Evolutionary conservation across 2,888 invertebrate genomes (phyloP), one percentile per base, ranked within the genome.

Genomic region (Ormyrus nitidulus): DNA sequence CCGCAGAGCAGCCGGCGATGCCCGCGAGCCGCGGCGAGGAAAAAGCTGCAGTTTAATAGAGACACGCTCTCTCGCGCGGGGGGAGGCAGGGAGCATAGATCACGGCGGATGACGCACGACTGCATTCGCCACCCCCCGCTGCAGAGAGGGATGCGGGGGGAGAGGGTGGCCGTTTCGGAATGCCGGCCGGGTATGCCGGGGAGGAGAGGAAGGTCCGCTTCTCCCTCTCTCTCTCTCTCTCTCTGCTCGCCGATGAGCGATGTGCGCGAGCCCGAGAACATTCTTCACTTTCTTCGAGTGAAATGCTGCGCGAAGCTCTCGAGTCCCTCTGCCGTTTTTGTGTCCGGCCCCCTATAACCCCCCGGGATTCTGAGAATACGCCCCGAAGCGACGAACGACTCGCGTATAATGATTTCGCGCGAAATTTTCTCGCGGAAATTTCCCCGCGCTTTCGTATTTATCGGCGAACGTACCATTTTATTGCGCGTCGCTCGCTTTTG

Each of bases 81-180:
- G 88, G 89, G 89, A 87, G 87, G 88, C 89, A 87, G 91, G 91
- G 91, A 91, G 86, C 92, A 91, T 91, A 92, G 89, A 89, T 88
- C 89, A 90, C 87, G 88, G 88, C 71, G 88, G 86, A 88, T 88
- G 89, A 89, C 88, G 88, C 88, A 88, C 86, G 89, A 88, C 87
- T 88, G 89, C 87, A 89, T 88, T 88, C 85, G 86, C 85, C 82
- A 85, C 83, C 79, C 64, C 56, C 70, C 34, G 34, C 34, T 34
- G 58, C 66, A 59, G 74, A 76, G 70, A 54, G 62, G 81, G 59
- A 74, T 64, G 77, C 51, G 80, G 78, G 68, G 68, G 49, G 11
- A 46, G 70, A 87, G 88, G 85, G 85, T 64, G 34, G 53, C 10
- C 84, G 85, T 86, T 87, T 86, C 85, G 88, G 89, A 88, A 89